These are phyloP conservation scores for Amblyopsis hoosieri DNA, from an alignment of 2,797 vertebrate species.

Conservation along the genomic window DNA sequence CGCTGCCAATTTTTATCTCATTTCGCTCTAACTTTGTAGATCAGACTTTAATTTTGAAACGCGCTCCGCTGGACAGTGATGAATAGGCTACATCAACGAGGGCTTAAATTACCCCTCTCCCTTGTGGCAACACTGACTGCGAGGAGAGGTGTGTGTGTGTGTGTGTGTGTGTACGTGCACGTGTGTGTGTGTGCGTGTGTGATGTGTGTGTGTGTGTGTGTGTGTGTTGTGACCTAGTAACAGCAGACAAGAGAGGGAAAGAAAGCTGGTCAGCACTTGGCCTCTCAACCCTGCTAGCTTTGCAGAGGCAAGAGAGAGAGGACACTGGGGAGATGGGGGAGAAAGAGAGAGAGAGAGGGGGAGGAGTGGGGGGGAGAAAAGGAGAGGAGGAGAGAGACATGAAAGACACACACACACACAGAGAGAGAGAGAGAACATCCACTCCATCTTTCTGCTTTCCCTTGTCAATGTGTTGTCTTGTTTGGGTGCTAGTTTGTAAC, in stretches of 20 bases:
- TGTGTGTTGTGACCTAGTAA: slow-evolving; percentile 73
- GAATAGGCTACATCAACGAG: slow-evolving; percentile 95
- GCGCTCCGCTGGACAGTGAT: slow-evolving; percentile 92
- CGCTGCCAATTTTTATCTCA: slow-evolving; percentile 97
- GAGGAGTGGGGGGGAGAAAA: slow-evolving; percentile 13
- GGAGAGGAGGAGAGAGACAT: slow-evolving; percentile 12
- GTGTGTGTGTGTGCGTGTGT: slow-evolving; percentile 40
- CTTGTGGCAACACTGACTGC: slow-evolving; percentile 83
- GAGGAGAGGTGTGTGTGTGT: slow-evolving; percentile 50
- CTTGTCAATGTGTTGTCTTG: slow-evolving; percentile 40
- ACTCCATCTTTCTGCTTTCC: slow-evolving; percentile 51
- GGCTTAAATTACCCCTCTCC: slow-evolving; percentile 96
- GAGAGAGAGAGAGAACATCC: slow-evolving; percentile 15
- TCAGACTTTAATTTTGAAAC: slow-evolving; percentile 99
- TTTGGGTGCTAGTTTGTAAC: slow-evolving; percentile 47
- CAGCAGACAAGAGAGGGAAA: slow-evolving; percentile 82
- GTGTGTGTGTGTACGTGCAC: slow-evolving; percentile 27
- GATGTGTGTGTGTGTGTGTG: slow-evolving; percentile 32
- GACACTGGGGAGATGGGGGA: slow-evolving; percentile 22
- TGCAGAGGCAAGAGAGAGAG: slow-evolving; percentile 56
- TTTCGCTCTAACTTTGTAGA: slow-evolving; percentile 98
- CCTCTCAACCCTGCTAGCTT: slow-evolving; percentile 85
- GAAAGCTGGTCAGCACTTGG: slow-evolving; percentile 86
- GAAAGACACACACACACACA: too few species aligned
- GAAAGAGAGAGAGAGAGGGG: slow-evolving; percentile 15